These are phyloP conservation scores for Clamator glandarius DNA, from an alignment of 2,797 vertebrate genomes.

Conservation along the genomic window DNA sequence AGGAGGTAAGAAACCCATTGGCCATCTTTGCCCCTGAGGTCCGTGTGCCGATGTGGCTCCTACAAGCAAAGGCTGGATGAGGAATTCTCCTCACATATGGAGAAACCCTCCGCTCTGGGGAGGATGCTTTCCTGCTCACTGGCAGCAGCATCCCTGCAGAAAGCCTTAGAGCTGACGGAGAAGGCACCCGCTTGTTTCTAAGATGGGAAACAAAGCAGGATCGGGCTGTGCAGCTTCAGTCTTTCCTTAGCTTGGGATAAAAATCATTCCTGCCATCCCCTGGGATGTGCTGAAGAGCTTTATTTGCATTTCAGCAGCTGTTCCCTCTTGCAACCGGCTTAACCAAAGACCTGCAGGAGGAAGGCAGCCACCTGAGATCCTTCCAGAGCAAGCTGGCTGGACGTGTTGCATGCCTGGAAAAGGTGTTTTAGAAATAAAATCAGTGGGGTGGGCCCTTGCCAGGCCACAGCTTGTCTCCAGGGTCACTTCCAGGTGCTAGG, in stretches of 20 bases:
- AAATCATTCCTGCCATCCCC: neutral
- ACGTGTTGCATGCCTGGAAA: rapidly evolving
- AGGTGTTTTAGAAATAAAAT: neutral
- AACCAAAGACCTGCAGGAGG: neutral
- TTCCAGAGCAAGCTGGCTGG: rapidly evolving
- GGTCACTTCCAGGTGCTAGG: neutral
- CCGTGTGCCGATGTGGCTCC: rapidly evolving
- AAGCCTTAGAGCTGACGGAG: neutral
- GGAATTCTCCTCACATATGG: rapidly evolving
- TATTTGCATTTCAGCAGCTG: neutral
- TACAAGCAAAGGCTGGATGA: neutral
- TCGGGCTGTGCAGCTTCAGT: neutral
- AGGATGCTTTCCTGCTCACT: neutral
- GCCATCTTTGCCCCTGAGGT: neutral
- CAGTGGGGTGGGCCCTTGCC: neutral
- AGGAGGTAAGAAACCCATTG: neutral
- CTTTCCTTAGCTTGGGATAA: neutral
- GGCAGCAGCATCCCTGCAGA: neutral
- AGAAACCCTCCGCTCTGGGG: neutral
- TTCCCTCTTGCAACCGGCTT: neutral
- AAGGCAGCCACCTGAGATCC: neutral
- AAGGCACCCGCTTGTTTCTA: neutral
- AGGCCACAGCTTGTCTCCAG: neutral
- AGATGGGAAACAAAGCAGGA: neutral
- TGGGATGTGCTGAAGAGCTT: neutral